A percentile compares a stretch with the other conserved stretches of the same genome.
These are phyloP conservation scores for Todus mexicanus DNA, from an alignment of 2,797 vertebrate species.

Conservation along the genomic window DNA sequence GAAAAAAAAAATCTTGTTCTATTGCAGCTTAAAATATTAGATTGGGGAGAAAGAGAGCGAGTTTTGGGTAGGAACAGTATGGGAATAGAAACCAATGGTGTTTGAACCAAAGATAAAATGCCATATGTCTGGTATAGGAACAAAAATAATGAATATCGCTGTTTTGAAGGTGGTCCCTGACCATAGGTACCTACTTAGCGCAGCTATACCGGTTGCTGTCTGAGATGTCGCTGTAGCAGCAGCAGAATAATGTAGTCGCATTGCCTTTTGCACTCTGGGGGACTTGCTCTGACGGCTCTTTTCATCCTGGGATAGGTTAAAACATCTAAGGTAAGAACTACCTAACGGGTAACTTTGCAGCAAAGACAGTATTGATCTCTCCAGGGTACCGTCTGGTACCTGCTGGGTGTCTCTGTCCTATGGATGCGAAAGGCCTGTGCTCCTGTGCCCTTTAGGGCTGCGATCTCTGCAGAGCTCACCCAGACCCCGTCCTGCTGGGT, in stretches of 20 bases:
- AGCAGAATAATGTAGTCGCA: rapidly evolving
- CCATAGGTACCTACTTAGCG: neutral
- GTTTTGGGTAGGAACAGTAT: neutral
- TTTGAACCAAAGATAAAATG: constrained; percentile 1
- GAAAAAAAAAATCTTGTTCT: neutral
- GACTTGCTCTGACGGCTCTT: neutral
- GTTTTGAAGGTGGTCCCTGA: constrained; percentile 1
- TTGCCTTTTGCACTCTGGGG: neutral
- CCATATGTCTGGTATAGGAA: neutral
- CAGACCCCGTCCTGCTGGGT: neutral
- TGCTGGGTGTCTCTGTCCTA: too few species aligned
- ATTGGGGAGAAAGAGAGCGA: neutral
- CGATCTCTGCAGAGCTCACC: neutral
- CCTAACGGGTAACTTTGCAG: neutral
- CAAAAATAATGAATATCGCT: neutral
- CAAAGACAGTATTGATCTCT: neutral
- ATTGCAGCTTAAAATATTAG: neutral
- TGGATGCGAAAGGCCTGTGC: neutral
- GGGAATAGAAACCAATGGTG: neutral
- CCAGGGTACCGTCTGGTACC: neutral
- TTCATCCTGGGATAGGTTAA: neutral
- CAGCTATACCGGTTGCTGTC: neutral
- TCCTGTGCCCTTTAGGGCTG: neutral
- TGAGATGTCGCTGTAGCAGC: neutral
- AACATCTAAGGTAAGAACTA: neutral